Conservation (phyloP, 2,113 vertebrate genomes). For the Cyprinus carpio region DNA sequence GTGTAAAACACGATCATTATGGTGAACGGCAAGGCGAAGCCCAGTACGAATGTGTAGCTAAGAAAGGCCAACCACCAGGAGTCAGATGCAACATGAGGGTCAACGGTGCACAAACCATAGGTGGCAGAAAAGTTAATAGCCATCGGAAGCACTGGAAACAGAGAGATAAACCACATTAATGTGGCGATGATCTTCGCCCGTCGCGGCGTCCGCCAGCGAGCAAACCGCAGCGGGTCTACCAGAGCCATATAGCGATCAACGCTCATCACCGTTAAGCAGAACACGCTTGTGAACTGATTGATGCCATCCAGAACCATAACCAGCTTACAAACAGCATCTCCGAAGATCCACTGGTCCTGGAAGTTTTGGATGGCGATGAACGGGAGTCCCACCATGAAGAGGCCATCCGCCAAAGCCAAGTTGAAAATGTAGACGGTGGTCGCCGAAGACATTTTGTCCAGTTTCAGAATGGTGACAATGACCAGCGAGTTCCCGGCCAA, state of each 20-base stretch:
- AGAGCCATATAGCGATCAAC: slow-evolving; percentile 78
- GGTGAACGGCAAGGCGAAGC: slow-evolving; percentile 72
- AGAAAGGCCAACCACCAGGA: slow-evolving; percentile 71
- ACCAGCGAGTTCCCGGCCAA: slow-evolving; percentile 74
- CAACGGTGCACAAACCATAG: slow-evolving; percentile 64
- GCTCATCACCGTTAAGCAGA: slow-evolving; percentile 78
- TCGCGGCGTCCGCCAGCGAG: slow-evolving; percentile 67
- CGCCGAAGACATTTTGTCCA: slow-evolving; percentile 74
- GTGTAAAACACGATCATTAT: slow-evolving; percentile 71
- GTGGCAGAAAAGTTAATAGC: slow-evolving; percentile 69
- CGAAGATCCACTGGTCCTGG: slow-evolving; percentile 72
- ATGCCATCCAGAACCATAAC: slow-evolving; percentile 78
- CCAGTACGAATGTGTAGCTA: slow-evolving; percentile 74
- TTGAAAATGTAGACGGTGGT: slow-evolving; percentile 80
- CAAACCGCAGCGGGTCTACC: slow-evolving; percentile 66
- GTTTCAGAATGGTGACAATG: slow-evolving; percentile 69
- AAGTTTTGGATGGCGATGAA: slow-evolving; percentile 77
- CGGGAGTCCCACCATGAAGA: slow-evolving; percentile 79
- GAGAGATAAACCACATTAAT: slow-evolving; percentile 73
- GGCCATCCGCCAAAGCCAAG: slow-evolving; percentile 76
- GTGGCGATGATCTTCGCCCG: slow-evolving; percentile 69
- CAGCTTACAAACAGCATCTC: slow-evolving; percentile 69
- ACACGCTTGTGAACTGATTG: slow-evolving; percentile 82
- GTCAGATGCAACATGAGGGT: slow-evolving; percentile 49
- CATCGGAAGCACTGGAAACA: slow-evolving; percentile 77